phyloP scores from a whole-genome alignment of 37 sponge, comb jelly and placozoan genomes.

The Cliona cf. orientalis region DNA sequence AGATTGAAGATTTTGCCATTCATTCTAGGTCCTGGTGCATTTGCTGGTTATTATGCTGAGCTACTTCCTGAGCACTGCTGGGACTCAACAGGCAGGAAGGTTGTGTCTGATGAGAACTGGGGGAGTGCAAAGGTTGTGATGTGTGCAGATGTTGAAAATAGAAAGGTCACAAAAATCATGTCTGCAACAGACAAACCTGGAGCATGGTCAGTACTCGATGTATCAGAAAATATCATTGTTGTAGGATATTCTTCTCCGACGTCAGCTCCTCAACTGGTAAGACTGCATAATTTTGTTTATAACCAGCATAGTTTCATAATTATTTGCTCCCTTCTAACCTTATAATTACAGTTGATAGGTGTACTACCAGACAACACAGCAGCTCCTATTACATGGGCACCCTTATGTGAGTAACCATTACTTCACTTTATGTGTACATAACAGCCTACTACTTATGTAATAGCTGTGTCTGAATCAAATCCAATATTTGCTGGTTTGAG shows the following conservation, averaged over 20 bases:
- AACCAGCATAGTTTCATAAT: too few species aligned
- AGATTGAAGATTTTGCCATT: too few species aligned
- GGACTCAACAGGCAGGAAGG: constrained; percentile 30
- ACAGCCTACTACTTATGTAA: too few species aligned
- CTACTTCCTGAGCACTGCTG: constrained; percentile 71
- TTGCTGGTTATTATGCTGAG: constrained; percentile 73
- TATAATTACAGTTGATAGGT: too few species aligned
- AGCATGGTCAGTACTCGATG: constrained; percentile 81
- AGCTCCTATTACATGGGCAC: too few species aligned
- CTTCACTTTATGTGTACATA: too few species aligned
- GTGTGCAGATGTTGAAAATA: constrained; percentile 23
- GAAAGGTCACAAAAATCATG: constrained; percentile 14
- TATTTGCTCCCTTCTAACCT: too few species aligned
- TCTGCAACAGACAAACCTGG: constrained; percentile 29
- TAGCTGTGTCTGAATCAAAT: too few species aligned
- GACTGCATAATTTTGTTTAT: too few species aligned
- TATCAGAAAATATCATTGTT: constrained; percentile 59
- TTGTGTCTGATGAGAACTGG: constrained; percentile 53
- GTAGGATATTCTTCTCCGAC: constrained; percentile 62
- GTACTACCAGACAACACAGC: too few species aligned
- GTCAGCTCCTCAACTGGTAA: constrained; percentile 64
- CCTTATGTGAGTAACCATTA: too few species aligned
- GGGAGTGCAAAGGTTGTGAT: constrained; percentile 33
- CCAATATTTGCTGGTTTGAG: constrained; percentile 13
- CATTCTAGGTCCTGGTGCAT: constrained; percentile 32